Conservation (phyloP, 2,113 vertebrate species). For the Isichthys henryi region DNA sequence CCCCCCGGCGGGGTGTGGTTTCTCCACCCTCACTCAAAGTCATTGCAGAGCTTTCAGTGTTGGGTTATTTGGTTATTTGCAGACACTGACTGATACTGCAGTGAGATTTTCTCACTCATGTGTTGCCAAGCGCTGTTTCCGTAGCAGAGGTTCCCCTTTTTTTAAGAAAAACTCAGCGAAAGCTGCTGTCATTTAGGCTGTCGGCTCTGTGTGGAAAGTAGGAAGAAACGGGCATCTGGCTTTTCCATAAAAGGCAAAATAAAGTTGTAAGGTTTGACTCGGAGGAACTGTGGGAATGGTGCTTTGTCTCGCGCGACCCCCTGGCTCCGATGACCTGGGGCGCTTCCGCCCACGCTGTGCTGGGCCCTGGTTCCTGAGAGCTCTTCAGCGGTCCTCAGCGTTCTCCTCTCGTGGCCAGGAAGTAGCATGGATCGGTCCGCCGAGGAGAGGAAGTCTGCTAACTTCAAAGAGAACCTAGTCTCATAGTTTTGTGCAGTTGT, state of each 20-base stretch:
- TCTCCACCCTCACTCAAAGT: background rate
- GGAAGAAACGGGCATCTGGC: conserved; percentile 23
- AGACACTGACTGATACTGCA: conserved; percentile 14
- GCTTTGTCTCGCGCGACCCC: conserved; percentile 2
- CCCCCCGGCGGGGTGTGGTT: too few species aligned
- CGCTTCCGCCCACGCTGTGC: background rate
- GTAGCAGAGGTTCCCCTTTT: background rate
- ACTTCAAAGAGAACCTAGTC: background rate
- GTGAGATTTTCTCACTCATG: conserved; percentile 13
- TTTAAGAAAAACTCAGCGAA: conserved; percentile 34
- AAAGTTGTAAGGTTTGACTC: conserved; percentile 18
- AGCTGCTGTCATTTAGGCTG: conserved; percentile 11
- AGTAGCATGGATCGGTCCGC: background rate
- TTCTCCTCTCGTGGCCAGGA: background rate
- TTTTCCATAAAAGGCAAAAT: conserved; percentile 64
- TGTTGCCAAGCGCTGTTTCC: conserved; percentile 25
- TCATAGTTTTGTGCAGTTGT: conserved; percentile 6
- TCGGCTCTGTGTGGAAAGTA: conserved; percentile 42
- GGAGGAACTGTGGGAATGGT: background rate
- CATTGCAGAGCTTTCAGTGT: background rate
- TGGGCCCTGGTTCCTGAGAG: background rate
- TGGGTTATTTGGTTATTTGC: conserved; percentile 25
- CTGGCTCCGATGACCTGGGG: background rate
- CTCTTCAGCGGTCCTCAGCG: background rate
- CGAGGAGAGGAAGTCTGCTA: conserved; percentile 32